Conservation (phyloP, 2,797 vertebrate species). For the Pangasius mekongensis region DNA sequence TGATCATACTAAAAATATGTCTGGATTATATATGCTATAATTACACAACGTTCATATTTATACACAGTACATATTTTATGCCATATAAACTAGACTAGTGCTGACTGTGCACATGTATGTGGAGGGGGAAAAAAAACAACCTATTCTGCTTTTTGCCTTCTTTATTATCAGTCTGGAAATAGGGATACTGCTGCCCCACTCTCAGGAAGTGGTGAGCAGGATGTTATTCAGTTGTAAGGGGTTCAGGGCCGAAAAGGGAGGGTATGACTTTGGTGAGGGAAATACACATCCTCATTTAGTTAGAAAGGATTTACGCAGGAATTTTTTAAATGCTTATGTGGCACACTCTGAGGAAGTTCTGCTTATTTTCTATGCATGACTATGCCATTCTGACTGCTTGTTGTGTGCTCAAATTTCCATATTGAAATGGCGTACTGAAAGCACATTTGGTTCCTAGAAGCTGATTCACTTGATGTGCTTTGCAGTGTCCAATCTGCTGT, state of each 20-base stretch:
- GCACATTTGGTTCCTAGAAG: slow-evolving; percentile 2
- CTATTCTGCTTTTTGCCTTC: slow-evolving; percentile 36
- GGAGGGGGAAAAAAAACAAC: not conserved
- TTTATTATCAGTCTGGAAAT: slow-evolving; percentile 58
- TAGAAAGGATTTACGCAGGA: slow-evolving; percentile 24
- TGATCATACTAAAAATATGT: not conserved
- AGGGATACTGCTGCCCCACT: slow-evolving; percentile 36
- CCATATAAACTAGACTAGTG: not conserved
- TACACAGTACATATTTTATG: not conserved
- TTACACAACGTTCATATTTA: not conserved
- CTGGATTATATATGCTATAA: not conserved
- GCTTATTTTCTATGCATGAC: not conserved
- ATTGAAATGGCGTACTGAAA: not conserved
- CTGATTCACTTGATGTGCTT: slow-evolving; percentile 44
- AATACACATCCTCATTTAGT: slow-evolving; percentile 28
- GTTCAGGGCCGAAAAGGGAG: slow-evolving; percentile 28
- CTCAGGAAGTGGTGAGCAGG: slow-evolving; percentile 54
- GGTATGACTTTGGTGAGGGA: slow-evolving; percentile 37
- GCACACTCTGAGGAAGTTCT: slow-evolving; percentile 16
- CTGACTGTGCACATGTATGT: not conserved
- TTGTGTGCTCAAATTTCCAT: slow-evolving; percentile 19
- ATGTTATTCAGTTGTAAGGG: slow-evolving; percentile 51
- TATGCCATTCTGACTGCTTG: not conserved
- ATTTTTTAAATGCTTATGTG: not conserved
- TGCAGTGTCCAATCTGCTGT: slow-evolving; percentile 91